Evolutionary conservation across 2,888 invertebrate species (phyloP).

Genomic region (Stenodera caucasica): DNA sequence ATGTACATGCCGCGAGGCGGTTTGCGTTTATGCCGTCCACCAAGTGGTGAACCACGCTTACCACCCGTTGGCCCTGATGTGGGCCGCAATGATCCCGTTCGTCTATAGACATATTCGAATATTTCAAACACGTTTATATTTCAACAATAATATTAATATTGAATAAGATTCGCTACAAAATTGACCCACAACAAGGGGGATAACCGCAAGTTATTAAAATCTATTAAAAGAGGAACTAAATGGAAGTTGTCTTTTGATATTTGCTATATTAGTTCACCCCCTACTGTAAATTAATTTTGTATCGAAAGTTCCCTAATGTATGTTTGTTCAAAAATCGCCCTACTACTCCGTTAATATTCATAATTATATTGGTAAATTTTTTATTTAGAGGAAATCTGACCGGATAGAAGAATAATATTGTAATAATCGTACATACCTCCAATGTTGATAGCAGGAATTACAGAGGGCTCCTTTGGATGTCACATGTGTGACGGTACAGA

Average conservation of each 20-base stretch:
- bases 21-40: conserved; percentile 71
- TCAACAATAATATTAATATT: too few species aligned
- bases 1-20: conserved; percentile 97
- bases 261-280: not conserved
- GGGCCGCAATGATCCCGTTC: conserved; percentile 78
- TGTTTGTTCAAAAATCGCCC: not conserved
- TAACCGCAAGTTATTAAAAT: not conserved
- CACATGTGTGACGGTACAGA: conserved; percentile 72
- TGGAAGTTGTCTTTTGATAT: too few species aligned
- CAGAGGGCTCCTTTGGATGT: conserved; percentile 79
- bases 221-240: too few species aligned
- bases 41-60: conserved; percentile 59
- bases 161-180: not conserved
- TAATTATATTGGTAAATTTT: too few species aligned
- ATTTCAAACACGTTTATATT: conserved; percentile 19
- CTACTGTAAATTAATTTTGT: conserved; percentile 3
- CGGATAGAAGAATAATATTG: not conserved
- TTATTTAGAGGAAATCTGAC: not conserved
- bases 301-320: not conserved
- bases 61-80: conserved; percentile 69
- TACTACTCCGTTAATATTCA: not conserved
- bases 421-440: conserved; percentile 66
- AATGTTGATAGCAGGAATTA: conserved; percentile 82
- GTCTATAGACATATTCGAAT: conserved; percentile 58
- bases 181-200: not conserved